phyloP scores from a whole-genome alignment of 2,797 vertebrate species.

The Salmo trutta region DNA sequence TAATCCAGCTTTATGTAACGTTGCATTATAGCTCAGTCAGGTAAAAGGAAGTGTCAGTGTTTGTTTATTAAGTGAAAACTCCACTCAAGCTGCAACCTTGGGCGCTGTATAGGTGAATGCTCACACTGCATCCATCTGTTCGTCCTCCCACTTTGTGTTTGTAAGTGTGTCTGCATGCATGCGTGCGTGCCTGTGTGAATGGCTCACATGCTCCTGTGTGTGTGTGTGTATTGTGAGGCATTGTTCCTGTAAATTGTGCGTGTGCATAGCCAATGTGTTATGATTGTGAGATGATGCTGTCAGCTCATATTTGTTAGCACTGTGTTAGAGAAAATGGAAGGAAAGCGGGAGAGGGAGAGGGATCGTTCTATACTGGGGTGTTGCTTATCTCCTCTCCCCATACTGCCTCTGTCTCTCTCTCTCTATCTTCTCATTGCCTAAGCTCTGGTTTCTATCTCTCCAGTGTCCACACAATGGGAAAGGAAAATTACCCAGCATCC shows the following conservation, averaged over 20 bases:
- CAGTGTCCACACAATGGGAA: slow-evolving; percentile 7
- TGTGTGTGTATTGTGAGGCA: too few relatives aligned
- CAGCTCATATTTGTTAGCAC: neutral
- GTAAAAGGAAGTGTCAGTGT: slow-evolving; percentile 1
- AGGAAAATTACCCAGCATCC: neutral
- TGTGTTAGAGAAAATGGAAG: neutral
- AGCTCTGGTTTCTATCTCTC: neutral
- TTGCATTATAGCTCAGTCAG: neutral
- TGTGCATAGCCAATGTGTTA: neutral
- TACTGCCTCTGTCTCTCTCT: neutral
- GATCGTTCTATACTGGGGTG: neutral
- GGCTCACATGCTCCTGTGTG: neutral
- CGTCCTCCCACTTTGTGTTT: slow-evolving; percentile 1
- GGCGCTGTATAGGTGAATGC: neutral
- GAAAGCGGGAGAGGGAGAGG: neutral
- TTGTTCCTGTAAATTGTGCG: neutral
- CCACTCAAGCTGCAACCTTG: neutral
- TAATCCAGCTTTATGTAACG: neutral
- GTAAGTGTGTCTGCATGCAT: slow-evolving; percentile 1
- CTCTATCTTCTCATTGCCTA: neutral
- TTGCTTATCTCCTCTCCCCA: slow-evolving; percentile 5
- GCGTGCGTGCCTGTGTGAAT: slow-evolving; percentile 5
- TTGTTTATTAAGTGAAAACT: neutral
- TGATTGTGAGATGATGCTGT: neutral
- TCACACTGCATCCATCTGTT: neutral